Conservation (phyloP, 2,113 vertebrate genomes). For the Octodon degus region DNA sequence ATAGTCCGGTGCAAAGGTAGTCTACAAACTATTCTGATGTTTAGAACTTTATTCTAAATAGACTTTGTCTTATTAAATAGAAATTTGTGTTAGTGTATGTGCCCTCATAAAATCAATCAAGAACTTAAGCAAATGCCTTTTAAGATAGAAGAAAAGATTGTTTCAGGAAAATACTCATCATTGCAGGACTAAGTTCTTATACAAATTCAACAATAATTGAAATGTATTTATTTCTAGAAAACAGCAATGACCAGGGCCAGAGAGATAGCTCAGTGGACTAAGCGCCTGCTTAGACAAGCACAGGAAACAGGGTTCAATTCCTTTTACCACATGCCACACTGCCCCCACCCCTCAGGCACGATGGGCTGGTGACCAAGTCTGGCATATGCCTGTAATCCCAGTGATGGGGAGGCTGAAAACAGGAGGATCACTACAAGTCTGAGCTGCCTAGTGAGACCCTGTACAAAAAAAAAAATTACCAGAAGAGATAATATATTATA, state of each 20-base stretch:
- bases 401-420: too few relatives aligned
- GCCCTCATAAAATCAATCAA: neutral
- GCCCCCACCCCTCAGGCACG: too few relatives aligned
- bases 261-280: too few relatives aligned
- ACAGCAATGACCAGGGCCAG: neutral
- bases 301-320: too few relatives aligned
- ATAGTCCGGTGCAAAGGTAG: neutral
- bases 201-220: neutral
- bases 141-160: neutral
- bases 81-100: neutral
- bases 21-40: neutral
- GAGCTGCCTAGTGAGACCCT: too few relatives aligned
- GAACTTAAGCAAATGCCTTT: neutral
- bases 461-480: too few relatives aligned
- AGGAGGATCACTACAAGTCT: too few relatives aligned
- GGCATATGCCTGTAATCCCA: too few relatives aligned
- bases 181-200: neutral
- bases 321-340: too few relatives aligned
- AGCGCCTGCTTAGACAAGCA: too few relatives aligned
- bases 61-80: neutral
- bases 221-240: neutral
- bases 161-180: neutral
- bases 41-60: neutral
- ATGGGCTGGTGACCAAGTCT: too few relatives aligned
- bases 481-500: neutral